Evolutionary conservation across 2,888 invertebrate genomes (phyloP), one percentile per base, ranked within the genome.

Genomic region (Tetragonisca angustula): DNA sequence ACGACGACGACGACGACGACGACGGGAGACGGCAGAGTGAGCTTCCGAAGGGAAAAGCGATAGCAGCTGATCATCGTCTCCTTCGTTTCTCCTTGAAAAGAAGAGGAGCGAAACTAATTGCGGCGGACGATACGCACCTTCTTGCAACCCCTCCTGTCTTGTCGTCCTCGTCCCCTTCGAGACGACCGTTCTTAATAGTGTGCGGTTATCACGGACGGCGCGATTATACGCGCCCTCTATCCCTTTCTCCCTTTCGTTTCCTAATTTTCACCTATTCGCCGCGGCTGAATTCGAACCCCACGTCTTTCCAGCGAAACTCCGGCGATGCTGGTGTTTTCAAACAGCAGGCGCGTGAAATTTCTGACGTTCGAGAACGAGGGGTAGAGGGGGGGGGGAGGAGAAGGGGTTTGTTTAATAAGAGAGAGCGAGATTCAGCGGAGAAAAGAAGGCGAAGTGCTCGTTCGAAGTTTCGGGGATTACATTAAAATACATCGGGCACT

Each of bases 71-170:
- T 88, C 77, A 68, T 65, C 78, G 76, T 79, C 73, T 78, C 49
- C 68, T 71, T 59, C 24, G 65, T 65, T 62, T 65, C 71, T 9
- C n/a, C 73, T 32, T 50, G 27, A 54, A 69, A 79, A 85, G 81
- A 52, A 50, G 43, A 82, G 81, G 86, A 84, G 67, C 71, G 90
- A 92, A 92, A 90, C 90, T 91, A 92, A 92, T 92, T 92, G 90
- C 89, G 86, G 87, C 81, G 49, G 85, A 86, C 80, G 79, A 61
- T 74, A 61, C 68, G 68, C 73, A 36, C 69, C 81, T 68, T 79
- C 67, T 32, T 11, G 43, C 70, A 50, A 50, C 59, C 71, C 72
- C 59, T 49, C 50, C 17, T 21, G 13, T 21, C 52, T 68, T 49
- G 19, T 64, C 65, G 56, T 61, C 71, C 73, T 76, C 73, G 36